These are phyloP conservation scores for Axinella damicornis DNA, from an alignment of 37 sponge, comb jelly and placozoan genomes.

Conservation along the genomic window DNA sequence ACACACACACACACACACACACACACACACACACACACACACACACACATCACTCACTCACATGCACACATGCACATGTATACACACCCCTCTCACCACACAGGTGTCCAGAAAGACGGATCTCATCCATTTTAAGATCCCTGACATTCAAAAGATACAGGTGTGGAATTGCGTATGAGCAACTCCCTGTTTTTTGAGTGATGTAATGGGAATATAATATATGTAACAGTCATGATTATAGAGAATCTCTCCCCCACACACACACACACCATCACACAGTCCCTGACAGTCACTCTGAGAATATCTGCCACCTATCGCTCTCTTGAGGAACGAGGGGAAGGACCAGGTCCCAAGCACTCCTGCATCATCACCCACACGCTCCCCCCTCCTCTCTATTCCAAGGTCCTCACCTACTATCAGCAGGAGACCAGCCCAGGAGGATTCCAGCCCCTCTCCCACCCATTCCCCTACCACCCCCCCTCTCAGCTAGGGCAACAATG, in stretches of 20 bases:
- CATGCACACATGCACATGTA: no score
- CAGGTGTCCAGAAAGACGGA: constrained; percentile 42
- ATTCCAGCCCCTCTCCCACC: no score
- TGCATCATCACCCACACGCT: constrained; percentile 7
- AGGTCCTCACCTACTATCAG: constrained; percentile 16
- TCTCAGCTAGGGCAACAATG: no score
- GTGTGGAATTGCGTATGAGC: no score
- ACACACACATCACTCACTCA: background rate
- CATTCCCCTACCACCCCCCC: no score
- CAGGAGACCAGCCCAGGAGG: no score
- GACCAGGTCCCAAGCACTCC: background rate
- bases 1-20: background rate
- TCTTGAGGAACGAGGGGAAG: background rate
- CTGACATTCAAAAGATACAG: constrained; percentile 75
- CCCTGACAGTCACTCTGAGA: constrained; percentile 6
- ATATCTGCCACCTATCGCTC: background rate
- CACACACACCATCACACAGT: background rate
- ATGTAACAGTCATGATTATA: no score
- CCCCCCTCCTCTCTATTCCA: constrained; percentile 52
- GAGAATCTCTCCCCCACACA: no score
- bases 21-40: no score
- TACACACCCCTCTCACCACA: background rate
- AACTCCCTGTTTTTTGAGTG: no score
- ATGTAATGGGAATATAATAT: no score
- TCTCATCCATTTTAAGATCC: constrained; percentile 65